Percentiles rank a stretch among this genome's conserved stretches.
These are phyloP conservation scores for Pitangus sulphuratus DNA, from an alignment of 2,797 vertebrate species.

Conservation along the genomic window DNA sequence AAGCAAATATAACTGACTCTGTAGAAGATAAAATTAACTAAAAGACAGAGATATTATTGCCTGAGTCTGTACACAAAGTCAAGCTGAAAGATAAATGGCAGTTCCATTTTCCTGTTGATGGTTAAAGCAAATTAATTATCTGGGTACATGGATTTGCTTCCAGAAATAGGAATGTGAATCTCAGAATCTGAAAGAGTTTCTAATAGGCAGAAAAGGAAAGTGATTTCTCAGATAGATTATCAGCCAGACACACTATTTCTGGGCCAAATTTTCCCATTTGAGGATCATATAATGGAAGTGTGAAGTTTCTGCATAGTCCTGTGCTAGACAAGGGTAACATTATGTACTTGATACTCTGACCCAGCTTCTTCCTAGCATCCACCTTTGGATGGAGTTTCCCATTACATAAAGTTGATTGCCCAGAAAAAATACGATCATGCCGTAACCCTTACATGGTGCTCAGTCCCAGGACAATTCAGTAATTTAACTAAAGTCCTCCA, in stretches of 20 bases:
- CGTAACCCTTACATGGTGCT: constrained; percentile 7
- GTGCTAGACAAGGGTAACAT: not conserved
- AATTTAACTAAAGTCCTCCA: constrained; percentile 41
- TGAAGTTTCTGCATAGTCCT: not conserved
- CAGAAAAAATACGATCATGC: constrained; percentile 28
- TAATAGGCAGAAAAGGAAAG: constrained; percentile 9
- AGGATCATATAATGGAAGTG: not conserved
- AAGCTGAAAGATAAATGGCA: constrained; percentile 68
- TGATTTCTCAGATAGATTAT: not conserved
- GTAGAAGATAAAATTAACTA: constrained; percentile 67
- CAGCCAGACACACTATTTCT: not conserved
- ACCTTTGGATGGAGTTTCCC: constrained; percentile 24
- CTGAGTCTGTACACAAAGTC: constrained; percentile 64
- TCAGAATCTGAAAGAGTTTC: not conserved
- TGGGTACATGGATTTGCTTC: constrained; percentile 41
- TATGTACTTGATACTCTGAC: not conserved
- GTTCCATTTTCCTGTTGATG: constrained; percentile 70
- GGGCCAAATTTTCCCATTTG: not conserved
- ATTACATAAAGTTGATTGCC: constrained; percentile 40
- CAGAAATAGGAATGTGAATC: constrained; percentile 34
- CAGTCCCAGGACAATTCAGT: constrained; percentile 53
- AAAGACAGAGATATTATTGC: constrained; percentile 66
- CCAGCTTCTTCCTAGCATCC: not conserved
- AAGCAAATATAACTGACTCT: constrained; percentile 68
- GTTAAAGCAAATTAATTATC: constrained; percentile 67